Evolutionary conservation across 2,888 invertebrate species (phyloP), one percentile per base, ranked within the genome.

Genomic region (Anoncus sp.): DNA sequence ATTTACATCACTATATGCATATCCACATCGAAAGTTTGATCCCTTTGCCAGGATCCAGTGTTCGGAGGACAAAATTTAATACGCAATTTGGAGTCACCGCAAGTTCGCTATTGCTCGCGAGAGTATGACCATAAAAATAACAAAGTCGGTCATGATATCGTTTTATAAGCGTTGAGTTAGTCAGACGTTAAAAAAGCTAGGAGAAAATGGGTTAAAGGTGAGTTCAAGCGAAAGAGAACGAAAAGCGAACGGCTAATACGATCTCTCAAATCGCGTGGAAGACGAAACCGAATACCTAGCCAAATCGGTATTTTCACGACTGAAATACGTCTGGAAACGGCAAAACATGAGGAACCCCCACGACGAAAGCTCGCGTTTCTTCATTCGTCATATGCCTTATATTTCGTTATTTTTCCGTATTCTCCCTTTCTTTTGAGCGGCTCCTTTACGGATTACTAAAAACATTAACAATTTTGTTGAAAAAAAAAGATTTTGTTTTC

Each of bases 241-340:
- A 71, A 78, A 78, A 75, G 66, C 70, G 67, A 62, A 72, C 67
- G 66, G 43, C 71, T 67, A 73, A 80, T 77, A 81, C 67, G 73
- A 77, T 73, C 59, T 67, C 77, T 77, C 80, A 81, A 81, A 81
- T 80, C 81, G 80, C 73, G 77, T 45, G 81, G 81, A 81, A 81
- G 81, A 81, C 77, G 71, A 73, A 73, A 79, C 80, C 71, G 73
- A 77, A 73, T 73, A 77, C 77, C 69, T 70, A 65, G 80, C 81
- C 80, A 81, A 81, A 81, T 81, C 79, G 80, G 59, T 79, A 80
- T 81, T 80, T 81, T 80, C 77, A 77, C 80, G 80, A 80, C 55
- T 77, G 67, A 69, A 67, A 77, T 80, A 81, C 80, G 77, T 77
- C 80, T 80, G 81, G 80, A 77, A 77, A 49, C 67, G 62, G 73